Conservation (phyloP, 2,888 invertebrate genomes). For the Sesia apiformis region DNA sequence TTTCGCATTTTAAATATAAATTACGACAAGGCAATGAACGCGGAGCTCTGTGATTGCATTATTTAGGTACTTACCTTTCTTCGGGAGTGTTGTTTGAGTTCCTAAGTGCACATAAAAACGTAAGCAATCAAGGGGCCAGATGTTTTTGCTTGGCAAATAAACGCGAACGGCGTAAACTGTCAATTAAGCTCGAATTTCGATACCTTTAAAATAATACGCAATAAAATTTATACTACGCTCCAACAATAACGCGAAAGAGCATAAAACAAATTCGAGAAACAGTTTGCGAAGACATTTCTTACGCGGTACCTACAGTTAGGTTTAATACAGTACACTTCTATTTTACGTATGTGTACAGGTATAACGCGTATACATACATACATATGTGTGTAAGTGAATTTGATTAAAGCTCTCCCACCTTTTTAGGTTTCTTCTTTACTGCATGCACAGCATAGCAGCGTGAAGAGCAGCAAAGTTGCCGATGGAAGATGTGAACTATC, state of each 20-base stretch:
- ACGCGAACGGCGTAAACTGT: constrained; percentile 58
- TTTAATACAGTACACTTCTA: too few species aligned
- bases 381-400: too few species aligned
- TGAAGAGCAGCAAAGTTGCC: too few species aligned
- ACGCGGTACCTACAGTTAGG: too few species aligned
- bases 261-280: too few species aligned
- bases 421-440: too few species aligned
- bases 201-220: constrained; percentile 53
- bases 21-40: constrained; percentile 38
- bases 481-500: too few species aligned
- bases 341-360: too few species aligned
- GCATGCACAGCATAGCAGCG: too few species aligned
- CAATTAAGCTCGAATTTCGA: constrained; percentile 63
- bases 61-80: constrained; percentile 27
- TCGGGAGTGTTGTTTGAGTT: constrained; percentile 27
- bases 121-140: constrained; percentile 63
- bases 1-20: constrained; percentile 29
- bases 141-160: constrained; percentile 62
- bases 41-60: constrained; percentile 37
- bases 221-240: constrained; percentile 44
- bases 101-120: constrained; percentile 65
- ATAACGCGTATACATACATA: too few species aligned
- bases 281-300: not conserved
- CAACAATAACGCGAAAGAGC: constrained; percentile 27
- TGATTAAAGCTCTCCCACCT: too few species aligned